These are phyloP conservation scores for Carabus problematicus DNA, from an alignment of 2,888 invertebrate genomes.

Conservation along the genomic window DNA sequence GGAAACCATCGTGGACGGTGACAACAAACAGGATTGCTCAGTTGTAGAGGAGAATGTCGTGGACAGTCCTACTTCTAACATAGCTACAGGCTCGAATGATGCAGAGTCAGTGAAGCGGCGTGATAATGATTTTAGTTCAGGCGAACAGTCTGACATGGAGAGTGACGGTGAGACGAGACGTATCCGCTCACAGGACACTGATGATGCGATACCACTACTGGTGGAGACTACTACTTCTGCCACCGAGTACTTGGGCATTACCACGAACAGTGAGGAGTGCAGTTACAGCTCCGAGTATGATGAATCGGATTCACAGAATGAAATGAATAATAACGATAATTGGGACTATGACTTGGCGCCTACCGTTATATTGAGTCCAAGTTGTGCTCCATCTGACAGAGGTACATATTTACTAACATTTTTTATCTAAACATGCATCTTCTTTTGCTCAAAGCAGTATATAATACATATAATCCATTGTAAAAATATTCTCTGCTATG, in stretches of 20 bases:
- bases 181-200: slow-evolving; percentile 7
- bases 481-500: too few species aligned
- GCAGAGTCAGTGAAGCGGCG: slow-evolving; percentile 3
- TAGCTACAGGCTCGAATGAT: slow-evolving; percentile 19
- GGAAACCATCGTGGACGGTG: slow-evolving; percentile 55
- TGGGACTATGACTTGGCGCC: slow-evolving; percentile 76
- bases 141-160: slow-evolving; percentile 40
- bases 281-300: slow-evolving; percentile 64
- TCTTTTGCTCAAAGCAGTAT: too few species aligned
- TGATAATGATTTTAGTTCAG: slow-evolving; percentile 37
- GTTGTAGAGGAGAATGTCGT: not conserved
- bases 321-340: slow-evolving; percentile 59
- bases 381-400: slow-evolving; percentile 74
- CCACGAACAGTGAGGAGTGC: slow-evolving; percentile 87
- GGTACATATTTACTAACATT: slow-evolving; percentile 60
- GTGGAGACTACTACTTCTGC: slow-evolving; percentile 69
- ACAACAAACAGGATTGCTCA: slow-evolving; percentile 62
- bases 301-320: slow-evolving; percentile 59
- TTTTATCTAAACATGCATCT: slow-evolving; percentile 4
- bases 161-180: slow-evolving; percentile 29
- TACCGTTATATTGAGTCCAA: slow-evolving; percentile 76
- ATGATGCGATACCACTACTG: not conserved
- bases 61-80: slow-evolving; percentile 4
- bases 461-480: too few species aligned
- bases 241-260: slow-evolving; percentile 88